phyloP scores from a whole-genome alignment of 2,113 vertebrate genomes.

The Panthera tigris region DNA sequence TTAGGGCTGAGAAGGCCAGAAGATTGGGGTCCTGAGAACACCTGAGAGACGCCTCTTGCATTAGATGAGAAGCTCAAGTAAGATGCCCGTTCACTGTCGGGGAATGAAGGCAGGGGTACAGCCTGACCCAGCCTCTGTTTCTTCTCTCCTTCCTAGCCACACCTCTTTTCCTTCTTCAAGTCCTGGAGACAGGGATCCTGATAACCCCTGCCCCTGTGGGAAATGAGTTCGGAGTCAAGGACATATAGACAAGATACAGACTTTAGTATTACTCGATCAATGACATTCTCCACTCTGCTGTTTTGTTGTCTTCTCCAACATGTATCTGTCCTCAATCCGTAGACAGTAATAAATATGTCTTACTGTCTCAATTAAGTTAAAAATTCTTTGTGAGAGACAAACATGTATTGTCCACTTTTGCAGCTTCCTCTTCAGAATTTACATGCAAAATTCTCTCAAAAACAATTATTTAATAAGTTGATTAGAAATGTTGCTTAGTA shows the following conservation, averaged over 20 bases:
- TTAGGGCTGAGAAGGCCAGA: neutral
- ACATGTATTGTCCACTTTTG: neutral
- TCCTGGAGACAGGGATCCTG: neutral
- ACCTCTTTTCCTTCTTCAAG: neutral
- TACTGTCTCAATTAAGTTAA: neutral
- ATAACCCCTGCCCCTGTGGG: neutral
- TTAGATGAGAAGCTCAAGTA: neutral
- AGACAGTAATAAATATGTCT: neutral
- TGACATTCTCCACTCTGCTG: neutral
- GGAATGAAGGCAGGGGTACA: neutral
- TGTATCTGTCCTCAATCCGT: neutral
- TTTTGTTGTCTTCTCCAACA: neutral
- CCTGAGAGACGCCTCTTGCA: rapidly evolving
- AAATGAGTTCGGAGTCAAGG: neutral
- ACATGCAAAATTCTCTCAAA: neutral
- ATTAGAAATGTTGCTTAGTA: neutral
- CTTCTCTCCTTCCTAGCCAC: neutral
- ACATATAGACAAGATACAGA: neutral
- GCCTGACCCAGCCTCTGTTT: neutral
- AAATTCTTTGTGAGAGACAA: neutral
- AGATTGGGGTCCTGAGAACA: neutral
- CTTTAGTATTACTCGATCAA: neutral
- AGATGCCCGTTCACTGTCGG: neutral
- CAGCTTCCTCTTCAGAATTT: neutral
- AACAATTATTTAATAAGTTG: neutral